A percentile compares a stretch with the other conserved stretches of the same genome.
These are phyloP conservation scores for Minunthozetes semirufus DNA, from an alignment of 2,888 invertebrate species.

Conservation along the genomic window DNA sequence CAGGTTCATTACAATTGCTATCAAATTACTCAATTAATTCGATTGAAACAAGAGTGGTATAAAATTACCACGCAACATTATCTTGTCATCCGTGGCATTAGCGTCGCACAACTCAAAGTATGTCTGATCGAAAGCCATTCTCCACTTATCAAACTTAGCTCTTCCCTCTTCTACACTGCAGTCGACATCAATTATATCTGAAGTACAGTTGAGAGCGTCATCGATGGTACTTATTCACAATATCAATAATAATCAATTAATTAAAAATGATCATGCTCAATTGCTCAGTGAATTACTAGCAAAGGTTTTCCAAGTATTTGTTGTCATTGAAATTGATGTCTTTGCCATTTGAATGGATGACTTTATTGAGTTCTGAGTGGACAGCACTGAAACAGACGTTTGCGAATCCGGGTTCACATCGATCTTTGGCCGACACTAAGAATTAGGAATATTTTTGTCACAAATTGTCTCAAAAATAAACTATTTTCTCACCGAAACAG, in stretches of 20 bases:
- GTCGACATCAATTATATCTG: constrained; percentile 7
- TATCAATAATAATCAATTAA: too few species aligned
- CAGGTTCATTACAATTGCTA: constrained; percentile 30
- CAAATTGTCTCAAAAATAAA: too few species aligned
- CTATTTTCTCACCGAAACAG: too few species aligned
- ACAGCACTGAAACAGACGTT: constrained; percentile 35
- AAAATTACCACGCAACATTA: neutral
- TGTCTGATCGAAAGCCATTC: neutral
- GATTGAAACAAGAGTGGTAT: neutral
- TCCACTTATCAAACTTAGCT: constrained; percentile 15
- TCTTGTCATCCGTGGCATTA: neutral
- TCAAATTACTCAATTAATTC: neutral
- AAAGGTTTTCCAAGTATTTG: too few species aligned
- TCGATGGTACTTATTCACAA: constrained; percentile 4
- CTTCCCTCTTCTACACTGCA: constrained; percentile 13
- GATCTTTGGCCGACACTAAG: neutral
- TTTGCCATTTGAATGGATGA: constrained; percentile 27
- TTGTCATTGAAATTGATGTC: too few species aligned
- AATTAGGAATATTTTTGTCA: too few species aligned
- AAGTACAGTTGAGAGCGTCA: constrained; percentile 5
- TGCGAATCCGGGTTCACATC: constrained; percentile 33
- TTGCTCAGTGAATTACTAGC: too few species aligned
- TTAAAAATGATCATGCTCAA: too few species aligned
- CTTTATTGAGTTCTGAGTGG: constrained; percentile 16
- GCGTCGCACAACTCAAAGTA: constrained; percentile 3